Base-by-base conservation (phyloP, 2,113 vertebrate genomes). In the Numenius arquata region DNA sequence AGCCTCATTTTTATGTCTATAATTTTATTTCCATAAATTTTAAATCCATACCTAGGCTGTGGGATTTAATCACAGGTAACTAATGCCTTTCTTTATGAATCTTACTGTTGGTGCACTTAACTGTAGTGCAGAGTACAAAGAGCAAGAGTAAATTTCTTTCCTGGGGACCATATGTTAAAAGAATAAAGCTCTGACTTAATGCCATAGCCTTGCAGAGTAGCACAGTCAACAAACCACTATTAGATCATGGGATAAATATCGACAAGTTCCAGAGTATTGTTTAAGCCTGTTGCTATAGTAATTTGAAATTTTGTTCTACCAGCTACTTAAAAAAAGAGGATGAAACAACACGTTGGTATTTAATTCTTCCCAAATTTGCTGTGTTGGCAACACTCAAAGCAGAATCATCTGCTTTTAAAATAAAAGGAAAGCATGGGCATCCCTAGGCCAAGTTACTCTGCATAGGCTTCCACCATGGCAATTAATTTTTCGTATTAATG, bases 21-120 rank as follows among this genome's bases (percentile, higher is more conserved):
- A 93, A 77, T 91, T 97, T 96, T 80, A 95, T 96, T 97, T 96
- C 91, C 93, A 96, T 93, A 65, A 94, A 96, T 96, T 95, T 89
- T 62, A 95, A 97, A 97, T 93, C 88, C 65, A 52, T 94, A 88
- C 73, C 63, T 92, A 55, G 85, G 36, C 76, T 3, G 7, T 90
- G 74, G 80, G 89, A 93, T 74, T 95, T 77, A 90, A 86, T 89
- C 72, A 70, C 68, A 83, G 92, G 87, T 95, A 95, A 94, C 72
- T 92, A 93, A 85, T 92, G 67, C 88, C 88, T 93, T 55, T 63
- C 77, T 96, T 96, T 96, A 92, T 85, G 88, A 95, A 94, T 89
- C 85, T 88, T 62, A 94, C 67, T 93, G 21, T 61, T 94, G 67
- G 55, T 66, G 58, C 34, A 66, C 50, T 88, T 87, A 76, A 79